These are phyloP conservation scores for Erynnis tages DNA, from an alignment of 2,888 invertebrate genomes.

Conservation along the genomic window DNA sequence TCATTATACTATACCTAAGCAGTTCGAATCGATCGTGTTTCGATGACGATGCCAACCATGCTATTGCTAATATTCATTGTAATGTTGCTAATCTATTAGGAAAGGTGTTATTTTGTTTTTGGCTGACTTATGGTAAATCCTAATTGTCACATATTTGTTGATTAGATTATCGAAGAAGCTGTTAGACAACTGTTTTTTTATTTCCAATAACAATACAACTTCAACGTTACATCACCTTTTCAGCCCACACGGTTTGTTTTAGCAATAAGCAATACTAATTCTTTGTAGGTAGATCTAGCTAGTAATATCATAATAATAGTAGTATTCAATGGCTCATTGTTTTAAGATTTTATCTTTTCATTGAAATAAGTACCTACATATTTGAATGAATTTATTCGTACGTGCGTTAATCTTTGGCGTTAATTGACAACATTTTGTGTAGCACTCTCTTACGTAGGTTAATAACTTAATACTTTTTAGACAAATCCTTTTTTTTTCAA, in stretches of 20 bases:
- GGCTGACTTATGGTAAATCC: neutral
- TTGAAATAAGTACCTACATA: no score
- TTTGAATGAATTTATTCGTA: no score
- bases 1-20: constrained; percentile 6
- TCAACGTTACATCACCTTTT: constrained; percentile 17
- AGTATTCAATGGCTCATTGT: neutral
- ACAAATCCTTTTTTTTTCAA: no score
- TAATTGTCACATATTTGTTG: no score
- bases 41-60: constrained; percentile 4
- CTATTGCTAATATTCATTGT: neutral
- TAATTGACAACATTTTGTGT: no score
- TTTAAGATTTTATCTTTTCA: neutral
- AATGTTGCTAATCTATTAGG: neutral
- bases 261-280: constrained; percentile 7
- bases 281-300: constrained; percentile 10
- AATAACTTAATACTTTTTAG: no score
- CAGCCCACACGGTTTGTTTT: constrained; percentile 12
- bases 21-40: constrained; percentile 3
- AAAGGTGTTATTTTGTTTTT: neutral
- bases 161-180: no score
- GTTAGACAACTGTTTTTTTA: no score
- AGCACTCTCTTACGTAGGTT: no score
- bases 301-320: neutral
- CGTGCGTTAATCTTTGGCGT: no score
- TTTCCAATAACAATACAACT: no score